These are phyloP conservation scores for Noctua comes DNA, from an alignment of 2,888 invertebrate species.

Conservation along the genomic window DNA sequence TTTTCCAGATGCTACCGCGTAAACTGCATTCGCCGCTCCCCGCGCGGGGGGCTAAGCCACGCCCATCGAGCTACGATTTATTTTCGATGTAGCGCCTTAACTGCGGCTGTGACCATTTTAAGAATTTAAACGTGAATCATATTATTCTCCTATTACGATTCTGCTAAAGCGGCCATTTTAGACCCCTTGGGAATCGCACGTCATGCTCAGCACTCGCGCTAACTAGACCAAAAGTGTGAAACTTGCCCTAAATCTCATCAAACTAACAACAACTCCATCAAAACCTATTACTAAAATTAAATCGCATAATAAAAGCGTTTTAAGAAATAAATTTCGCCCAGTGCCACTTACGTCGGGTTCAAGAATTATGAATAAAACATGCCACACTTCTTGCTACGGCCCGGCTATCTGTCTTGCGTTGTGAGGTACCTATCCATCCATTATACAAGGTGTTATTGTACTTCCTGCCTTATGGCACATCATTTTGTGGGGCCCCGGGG, in stretches of 20 bases:
- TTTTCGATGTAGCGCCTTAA: too few species aligned
- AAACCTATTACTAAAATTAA: slow-evolving; percentile 69
- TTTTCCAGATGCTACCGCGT: too few species aligned
- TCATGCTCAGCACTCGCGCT: background rate
- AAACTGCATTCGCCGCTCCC: too few species aligned
- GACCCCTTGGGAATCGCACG: background rate
- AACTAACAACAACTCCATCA: slow-evolving; percentile 18
- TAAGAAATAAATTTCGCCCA: slow-evolving; percentile 73
- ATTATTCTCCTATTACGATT: too few species aligned
- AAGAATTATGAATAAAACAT: slow-evolving; percentile 78
- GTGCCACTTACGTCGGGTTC: slow-evolving; percentile 60
- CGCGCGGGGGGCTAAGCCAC: too few species aligned
- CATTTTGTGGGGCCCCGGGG: slow-evolving; percentile 64
- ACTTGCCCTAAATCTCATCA: slow-evolving; percentile 10
- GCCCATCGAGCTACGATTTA: too few species aligned
- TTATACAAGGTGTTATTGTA: slow-evolving; percentile 71
- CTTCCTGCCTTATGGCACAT: slow-evolving; percentile 64
- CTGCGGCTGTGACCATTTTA: too few species aligned
- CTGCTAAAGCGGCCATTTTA: too few species aligned
- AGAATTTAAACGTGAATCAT: too few species aligned
- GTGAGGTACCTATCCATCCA: slow-evolving; percentile 64
- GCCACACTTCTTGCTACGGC: slow-evolving; percentile 62
- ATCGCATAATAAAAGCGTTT: slow-evolving; percentile 75
- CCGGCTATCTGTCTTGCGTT: slow-evolving; percentile 74
- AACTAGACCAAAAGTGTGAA: background rate